These are phyloP conservation scores for Anthonomus grandis DNA, from an alignment of 1,140 invertebrate genomes.

Conservation along the genomic window DNA sequence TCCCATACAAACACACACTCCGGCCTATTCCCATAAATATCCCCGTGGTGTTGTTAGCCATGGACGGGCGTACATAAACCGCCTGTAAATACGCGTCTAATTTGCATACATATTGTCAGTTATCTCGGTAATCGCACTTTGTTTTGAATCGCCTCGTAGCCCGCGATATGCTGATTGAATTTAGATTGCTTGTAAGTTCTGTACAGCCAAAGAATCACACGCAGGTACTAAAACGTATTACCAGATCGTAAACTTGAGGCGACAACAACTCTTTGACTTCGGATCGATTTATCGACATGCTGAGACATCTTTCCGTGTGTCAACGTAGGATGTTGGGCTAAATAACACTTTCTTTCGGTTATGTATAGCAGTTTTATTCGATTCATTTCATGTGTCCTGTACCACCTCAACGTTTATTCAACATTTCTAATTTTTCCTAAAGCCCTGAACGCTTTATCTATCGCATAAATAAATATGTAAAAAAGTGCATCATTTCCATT, in stretches of 20 bases:
- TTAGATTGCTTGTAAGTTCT: conserved; percentile 37
- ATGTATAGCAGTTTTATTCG: neutral
- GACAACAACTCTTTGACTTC: conserved; percentile 12
- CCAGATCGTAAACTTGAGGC: conserved; percentile 18
- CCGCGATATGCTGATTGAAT: conserved; percentile 41
- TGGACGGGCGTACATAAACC: conserved; percentile 35
- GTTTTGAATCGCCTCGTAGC: conserved; percentile 32
- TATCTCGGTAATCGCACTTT: conserved; percentile 40
- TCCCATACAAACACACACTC: too few species aligned
- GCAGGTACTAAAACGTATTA: conserved; percentile 14
- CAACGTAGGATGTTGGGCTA: neutral
- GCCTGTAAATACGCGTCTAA: conserved; percentile 38
- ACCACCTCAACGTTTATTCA: too few species aligned
- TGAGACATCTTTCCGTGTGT: neutral
- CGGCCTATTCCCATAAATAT: conserved; percentile 26
- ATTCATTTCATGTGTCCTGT: neutral
- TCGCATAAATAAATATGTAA: too few species aligned
- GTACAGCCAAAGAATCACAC: conserved; percentile 22
- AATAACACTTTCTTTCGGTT: neutral
- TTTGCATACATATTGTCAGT: conserved; percentile 44
- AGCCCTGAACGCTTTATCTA: too few species aligned
- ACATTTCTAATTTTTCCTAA: too few species aligned
- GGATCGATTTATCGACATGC: conserved; percentile 17
- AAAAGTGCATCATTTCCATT: too few species aligned
- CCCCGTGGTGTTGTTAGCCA: conserved; percentile 31